phyloP scores from a whole-genome alignment of 1,140 invertebrate genomes.

The Caenorhabditis remanei region DNA sequence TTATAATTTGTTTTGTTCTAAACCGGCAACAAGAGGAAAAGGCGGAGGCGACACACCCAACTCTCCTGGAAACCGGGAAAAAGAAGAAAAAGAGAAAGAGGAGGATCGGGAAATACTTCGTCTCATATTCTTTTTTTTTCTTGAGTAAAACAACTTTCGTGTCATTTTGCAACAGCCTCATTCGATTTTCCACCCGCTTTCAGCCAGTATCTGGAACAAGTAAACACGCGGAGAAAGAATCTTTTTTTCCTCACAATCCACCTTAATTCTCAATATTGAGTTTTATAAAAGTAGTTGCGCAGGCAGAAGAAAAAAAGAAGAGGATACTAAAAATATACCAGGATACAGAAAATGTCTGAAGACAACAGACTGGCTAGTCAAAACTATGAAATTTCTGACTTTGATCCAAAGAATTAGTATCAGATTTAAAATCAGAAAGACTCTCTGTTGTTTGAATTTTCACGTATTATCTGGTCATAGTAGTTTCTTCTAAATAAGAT shows the following conservation, averaged over 20 bases:
- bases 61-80: slow-evolving; percentile 1
- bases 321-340: background rate
- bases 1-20: slow-evolving; percentile 57
- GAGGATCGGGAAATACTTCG: background rate
- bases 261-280: slow-evolving; percentile 26
- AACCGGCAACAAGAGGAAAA: background rate
- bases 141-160: background rate
- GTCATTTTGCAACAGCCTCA: background rate
- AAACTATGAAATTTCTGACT: no score
- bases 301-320: background rate
- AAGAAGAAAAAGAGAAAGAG: no score
- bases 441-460: no score
- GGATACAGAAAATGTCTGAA: background rate
- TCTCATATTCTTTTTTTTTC: background rate
- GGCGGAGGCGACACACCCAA: background rate
- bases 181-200: background rate
- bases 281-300: background rate
- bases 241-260: slow-evolving; percentile 7
- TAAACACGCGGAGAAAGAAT: background rate
- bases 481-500: background rate
- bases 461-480: no score
- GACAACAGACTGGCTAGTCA: no score
- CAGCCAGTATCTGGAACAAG: background rate
- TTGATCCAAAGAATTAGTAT: no score
- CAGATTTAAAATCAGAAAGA: no score